Evolutionary conservation across 2,888 invertebrate genomes (phyloP).

Genomic region (Prionchulus punctatus): DNA sequence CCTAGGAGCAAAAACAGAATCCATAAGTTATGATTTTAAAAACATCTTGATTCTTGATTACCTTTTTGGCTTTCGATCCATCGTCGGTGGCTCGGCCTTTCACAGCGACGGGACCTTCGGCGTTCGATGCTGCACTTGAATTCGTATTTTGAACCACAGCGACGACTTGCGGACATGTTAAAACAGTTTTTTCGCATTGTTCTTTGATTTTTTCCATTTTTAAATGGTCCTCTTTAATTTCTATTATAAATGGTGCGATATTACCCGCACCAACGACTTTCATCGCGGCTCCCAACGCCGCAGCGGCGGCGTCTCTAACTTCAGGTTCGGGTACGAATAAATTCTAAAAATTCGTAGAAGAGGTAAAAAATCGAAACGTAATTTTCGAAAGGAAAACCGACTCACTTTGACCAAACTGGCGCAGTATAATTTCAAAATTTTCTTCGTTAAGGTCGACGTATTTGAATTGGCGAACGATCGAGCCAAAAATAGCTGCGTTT

Average conservation of each 20-base stretch:
- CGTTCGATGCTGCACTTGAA: no score
- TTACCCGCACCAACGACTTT: constrained; percentile 83
- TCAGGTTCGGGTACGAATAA: constrained; percentile 52
- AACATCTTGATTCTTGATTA: no score
- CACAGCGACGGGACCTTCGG: no score
- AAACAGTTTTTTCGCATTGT: not conserved
- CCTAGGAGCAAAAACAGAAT: no score
- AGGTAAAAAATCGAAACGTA: no score
- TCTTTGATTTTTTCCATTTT: constrained; percentile 58
- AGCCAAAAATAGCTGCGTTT: constrained; percentile 29
- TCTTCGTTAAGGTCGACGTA: constrained; percentile 36
- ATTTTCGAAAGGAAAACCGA: no score
- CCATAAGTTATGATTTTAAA: no score
- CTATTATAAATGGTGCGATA: constrained; percentile 64
- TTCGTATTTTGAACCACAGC: no score
- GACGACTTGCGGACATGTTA: no score
- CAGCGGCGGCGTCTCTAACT: constrained; percentile 78
- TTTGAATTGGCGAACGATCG: constrained; percentile 28
- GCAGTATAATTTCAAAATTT: constrained; percentile 36
- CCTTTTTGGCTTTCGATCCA: no score
- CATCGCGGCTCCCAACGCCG: constrained; percentile 79
- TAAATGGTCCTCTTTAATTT: constrained; percentile 55
- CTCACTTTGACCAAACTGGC: constrained; percentile 32
- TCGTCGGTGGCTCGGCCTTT: no score
- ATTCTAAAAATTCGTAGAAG: no score